Percentiles rank a stretch among this genome's conserved stretches.
Evolutionary conservation across 2,888 invertebrate genomes (phyloP).

Genomic region (Phalera bucephala): DNA sequence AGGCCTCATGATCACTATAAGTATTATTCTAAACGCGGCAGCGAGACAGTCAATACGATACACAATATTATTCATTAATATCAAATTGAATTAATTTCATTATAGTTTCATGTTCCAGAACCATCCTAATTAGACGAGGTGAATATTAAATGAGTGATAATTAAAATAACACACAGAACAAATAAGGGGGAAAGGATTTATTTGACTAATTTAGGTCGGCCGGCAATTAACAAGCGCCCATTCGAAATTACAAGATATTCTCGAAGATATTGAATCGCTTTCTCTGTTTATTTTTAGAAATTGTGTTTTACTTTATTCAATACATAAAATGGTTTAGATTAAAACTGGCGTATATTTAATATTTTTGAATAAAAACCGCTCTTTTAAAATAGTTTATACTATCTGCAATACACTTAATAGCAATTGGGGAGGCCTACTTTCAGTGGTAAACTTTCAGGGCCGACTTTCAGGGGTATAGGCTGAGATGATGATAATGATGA

Average conservation of each 20-base stretch:
- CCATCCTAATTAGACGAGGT: background rate
- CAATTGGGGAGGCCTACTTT: too few species aligned
- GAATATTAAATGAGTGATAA: constrained; percentile 1
- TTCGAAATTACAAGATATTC: constrained; percentile 1
- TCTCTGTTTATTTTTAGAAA: too few species aligned
- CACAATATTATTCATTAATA: background rate
- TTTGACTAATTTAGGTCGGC: background rate
- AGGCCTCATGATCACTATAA: too few species aligned
- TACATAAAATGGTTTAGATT: too few species aligned
- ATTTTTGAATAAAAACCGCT: background rate
- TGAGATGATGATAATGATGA: too few species aligned
- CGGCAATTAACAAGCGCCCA: background rate
- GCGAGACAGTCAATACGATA: too few species aligned
- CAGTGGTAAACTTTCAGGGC: too few species aligned
- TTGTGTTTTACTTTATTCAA: too few species aligned
- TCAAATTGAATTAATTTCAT: background rate
- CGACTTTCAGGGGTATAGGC: too few species aligned
- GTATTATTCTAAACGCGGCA: too few species aligned
- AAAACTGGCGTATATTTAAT: background rate
- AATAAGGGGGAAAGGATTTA: constrained; percentile 1
- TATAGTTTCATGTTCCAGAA: background rate
- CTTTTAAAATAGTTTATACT: background rate
- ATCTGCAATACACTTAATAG: too few species aligned
- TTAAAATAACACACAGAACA: background rate
- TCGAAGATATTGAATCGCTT: too few species aligned